phyloP scores from a whole-genome alignment of 2,888 invertebrate species.

The Galeruca laticollis region DNA sequence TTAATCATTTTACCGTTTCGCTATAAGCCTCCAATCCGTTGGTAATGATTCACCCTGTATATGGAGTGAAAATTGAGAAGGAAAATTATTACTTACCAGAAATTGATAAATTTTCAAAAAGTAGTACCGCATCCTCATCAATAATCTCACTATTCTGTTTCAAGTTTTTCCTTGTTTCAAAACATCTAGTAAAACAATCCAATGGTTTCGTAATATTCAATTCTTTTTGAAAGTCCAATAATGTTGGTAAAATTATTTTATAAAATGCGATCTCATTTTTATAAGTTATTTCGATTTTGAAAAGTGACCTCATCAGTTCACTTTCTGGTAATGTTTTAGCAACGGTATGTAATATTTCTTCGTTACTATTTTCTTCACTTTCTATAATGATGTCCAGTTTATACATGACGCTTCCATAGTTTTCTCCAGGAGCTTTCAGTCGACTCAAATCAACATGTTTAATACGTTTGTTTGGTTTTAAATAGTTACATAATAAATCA shows the following conservation, averaged over 20 bases:
- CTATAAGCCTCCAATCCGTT: too few relatives aligned
- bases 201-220: slow-evolving; percentile 65
- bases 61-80: too few relatives aligned
- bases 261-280: slow-evolving; percentile 71
- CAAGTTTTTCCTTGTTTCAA: slow-evolving; percentile 68
- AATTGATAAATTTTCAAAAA: slow-evolving; percentile 70
- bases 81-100: slow-evolving; percentile 55
- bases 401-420: slow-evolving; percentile 72
- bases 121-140: slow-evolving; percentile 70
- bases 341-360: slow-evolving; percentile 63
- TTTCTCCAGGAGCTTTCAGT: slow-evolving; percentile 66
- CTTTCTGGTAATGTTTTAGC: slow-evolving; percentile 72
- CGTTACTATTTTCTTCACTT: slow-evolving; percentile 41
- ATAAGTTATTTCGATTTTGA: slow-evolving; percentile 69
- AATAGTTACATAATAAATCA: background rate
- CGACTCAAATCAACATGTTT: slow-evolving; percentile 19
- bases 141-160: slow-evolving; percentile 56
- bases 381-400: slow-evolving; percentile 62
- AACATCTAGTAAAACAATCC: slow-evolving; percentile 68
- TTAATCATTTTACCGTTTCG: too few relatives aligned
- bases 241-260: slow-evolving; percentile 65
- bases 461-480: slow-evolving; percentile 1
- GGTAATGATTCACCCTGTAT: too few relatives aligned
- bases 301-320: slow-evolving; percentile 67
- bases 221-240: slow-evolving; percentile 67